A percentile compares a stretch with the other conserved stretches of the same genome.
These are phyloP conservation scores for Eilema sororculum DNA, from an alignment of 2,888 invertebrate species.

Conservation along the genomic window DNA sequence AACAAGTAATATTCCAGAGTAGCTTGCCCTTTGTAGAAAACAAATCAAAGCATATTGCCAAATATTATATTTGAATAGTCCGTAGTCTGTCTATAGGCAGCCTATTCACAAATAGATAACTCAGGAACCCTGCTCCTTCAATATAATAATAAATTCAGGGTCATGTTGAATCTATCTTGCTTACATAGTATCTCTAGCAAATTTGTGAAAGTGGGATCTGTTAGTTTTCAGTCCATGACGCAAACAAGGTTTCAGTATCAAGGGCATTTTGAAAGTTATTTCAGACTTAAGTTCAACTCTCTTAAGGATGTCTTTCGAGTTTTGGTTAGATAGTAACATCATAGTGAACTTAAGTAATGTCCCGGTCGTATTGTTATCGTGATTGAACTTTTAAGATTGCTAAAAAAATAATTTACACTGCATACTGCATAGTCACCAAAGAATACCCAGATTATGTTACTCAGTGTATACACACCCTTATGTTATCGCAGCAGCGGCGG, in stretches of 20 bases:
- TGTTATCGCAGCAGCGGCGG: background rate
- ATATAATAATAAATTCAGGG: background rate
- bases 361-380: background rate
- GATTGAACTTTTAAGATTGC: background rate
- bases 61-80: background rate
- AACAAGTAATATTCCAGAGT: background rate
- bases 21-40: too few relatives aligned
- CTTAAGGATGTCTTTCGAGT: background rate
- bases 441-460: background rate
- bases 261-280: background rate
- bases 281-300: background rate
- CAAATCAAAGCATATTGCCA: background rate
- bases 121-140: background rate
- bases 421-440: background rate
- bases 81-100: background rate
- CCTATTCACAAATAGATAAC: background rate
- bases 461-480: conserved; percentile 5
- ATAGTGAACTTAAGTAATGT: background rate
- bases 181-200: background rate
- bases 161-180: background rate
- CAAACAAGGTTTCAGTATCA: background rate
- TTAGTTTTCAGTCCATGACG: background rate
- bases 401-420: background rate
- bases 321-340: background rate
- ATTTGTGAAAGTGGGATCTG: background rate